Conservation (phyloP, 2,797 vertebrate genomes). For the Scarus forsteni region DNA sequence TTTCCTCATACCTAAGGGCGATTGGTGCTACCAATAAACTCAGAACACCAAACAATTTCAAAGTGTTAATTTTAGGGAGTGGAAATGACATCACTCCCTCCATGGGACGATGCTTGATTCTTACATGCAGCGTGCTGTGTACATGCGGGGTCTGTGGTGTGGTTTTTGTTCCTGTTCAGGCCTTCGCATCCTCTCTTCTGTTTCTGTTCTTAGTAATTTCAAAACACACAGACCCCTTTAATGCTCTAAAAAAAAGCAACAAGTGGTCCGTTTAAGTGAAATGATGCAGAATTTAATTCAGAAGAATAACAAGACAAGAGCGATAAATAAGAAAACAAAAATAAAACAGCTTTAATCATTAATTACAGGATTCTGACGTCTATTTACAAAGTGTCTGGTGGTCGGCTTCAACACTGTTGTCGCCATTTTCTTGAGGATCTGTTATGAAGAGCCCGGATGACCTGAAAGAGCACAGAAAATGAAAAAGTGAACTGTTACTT, state of each 20-base stretch:
- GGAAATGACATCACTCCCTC: too few species aligned
- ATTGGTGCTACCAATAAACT: too few species aligned
- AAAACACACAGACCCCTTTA: background rate
- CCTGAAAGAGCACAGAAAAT: constrained; percentile 38
- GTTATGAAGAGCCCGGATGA: constrained; percentile 6
- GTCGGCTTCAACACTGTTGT: background rate
- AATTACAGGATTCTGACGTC: background rate
- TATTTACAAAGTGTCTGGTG: background rate
- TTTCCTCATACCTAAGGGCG: too few species aligned
- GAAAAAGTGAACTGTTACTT: background rate
- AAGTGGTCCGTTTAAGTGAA: background rate
- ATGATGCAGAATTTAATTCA: background rate
- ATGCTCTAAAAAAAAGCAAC: background rate
- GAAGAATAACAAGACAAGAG: background rate
- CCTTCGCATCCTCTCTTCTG: background rate
- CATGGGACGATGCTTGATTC: too few species aligned
- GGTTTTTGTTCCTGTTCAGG: background rate
- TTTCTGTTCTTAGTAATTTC: background rate
- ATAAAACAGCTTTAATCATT: background rate
- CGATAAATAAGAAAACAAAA: background rate
- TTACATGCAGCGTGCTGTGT: too few species aligned
- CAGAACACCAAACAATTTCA: too few species aligned
- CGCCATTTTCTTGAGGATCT: constrained; percentile 19
- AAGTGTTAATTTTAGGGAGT: too few species aligned
- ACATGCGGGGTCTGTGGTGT: background rate